Evolutionary conservation across 37 sponge, comb jelly and placozoan species (phyloP).

Genomic region (Beroe ovata): DNA sequence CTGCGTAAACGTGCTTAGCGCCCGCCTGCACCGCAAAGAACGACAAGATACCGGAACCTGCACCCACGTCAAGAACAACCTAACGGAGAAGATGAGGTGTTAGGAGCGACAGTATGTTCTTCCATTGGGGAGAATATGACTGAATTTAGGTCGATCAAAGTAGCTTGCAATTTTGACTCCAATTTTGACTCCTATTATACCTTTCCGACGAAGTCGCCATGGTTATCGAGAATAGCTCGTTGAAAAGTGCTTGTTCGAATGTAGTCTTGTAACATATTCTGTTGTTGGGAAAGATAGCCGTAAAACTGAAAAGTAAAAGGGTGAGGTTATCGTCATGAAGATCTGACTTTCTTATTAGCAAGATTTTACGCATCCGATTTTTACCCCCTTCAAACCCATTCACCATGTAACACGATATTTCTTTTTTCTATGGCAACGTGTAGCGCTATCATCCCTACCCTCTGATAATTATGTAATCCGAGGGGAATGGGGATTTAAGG

Average conservation of each 20-base stretch:
- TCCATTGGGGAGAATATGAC: not conserved
- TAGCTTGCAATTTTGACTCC: not conserved
- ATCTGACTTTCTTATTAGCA: too few species aligned
- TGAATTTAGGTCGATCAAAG: not conserved
- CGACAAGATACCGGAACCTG: slow-evolving; percentile 78
- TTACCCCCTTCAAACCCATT: too few species aligned
- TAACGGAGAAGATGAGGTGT: not conserved
- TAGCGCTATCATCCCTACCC: too few species aligned
- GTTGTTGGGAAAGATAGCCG: slow-evolving; percentile 95
- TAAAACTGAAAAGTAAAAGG: slow-evolving; percentile 92
- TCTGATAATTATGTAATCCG: too few species aligned
- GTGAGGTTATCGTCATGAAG: too few species aligned
- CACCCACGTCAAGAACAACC: slow-evolving; percentile 95
- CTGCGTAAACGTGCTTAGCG: slow-evolving; percentile 65
- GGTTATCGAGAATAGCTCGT: slow-evolving; percentile 90
- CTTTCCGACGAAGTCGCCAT: slow-evolving; percentile 88
- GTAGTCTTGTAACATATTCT: slow-evolving; percentile 96
- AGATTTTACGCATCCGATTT: too few species aligned
- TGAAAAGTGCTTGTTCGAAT: slow-evolving; percentile 93
- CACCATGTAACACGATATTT: too few species aligned
- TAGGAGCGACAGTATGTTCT: not conserved
- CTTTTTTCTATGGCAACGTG: too few species aligned
- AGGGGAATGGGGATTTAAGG: too few species aligned
- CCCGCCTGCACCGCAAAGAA: slow-evolving; percentile 67
- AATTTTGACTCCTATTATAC: too few species aligned